Percentiles rank a stretch among this genome's conserved stretches.
Evolutionary conservation across 2,113 vertebrate species (phyloP).

Genomic region (Chrysemys picta): DNA sequence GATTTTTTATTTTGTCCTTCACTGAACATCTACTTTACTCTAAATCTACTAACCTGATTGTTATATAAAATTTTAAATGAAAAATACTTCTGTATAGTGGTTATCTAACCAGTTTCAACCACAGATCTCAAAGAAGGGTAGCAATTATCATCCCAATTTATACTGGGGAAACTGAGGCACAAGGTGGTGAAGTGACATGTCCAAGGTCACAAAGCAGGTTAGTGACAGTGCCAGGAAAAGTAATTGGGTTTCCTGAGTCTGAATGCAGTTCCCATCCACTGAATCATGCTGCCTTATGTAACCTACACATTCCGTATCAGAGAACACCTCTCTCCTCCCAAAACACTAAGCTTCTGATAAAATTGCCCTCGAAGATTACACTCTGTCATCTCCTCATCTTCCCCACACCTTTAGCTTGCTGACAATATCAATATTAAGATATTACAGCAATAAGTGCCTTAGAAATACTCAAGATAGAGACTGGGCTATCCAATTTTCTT

Average conservation of each 20-base stretch:
- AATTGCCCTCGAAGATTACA: background rate
- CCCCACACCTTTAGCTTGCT: background rate
- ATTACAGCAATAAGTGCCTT: background rate
- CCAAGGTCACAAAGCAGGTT: background rate
- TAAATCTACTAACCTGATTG: background rate
- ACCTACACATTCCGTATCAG: background rate
- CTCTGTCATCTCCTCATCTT: background rate
- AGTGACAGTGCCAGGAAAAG: background rate
- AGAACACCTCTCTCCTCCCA: background rate
- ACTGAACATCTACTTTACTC: background rate
- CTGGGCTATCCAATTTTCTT: constrained; percentile 8
- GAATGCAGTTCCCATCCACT: background rate
- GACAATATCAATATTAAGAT: background rate
- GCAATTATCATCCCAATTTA: background rate
- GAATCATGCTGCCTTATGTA: background rate
- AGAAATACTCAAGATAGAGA: constrained; percentile 8
- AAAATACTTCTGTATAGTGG: background rate
- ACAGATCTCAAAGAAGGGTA: background rate
- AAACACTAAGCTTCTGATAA: background rate
- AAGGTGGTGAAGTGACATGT: background rate
- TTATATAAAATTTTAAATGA: background rate
- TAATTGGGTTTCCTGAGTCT: background rate
- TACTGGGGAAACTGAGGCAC: background rate
- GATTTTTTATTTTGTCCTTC: background rate
- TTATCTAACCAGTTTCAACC: background rate